Base-by-base conservation (phyloP, 2,113 vertebrate species). In the Ammodytes dubius region DNA sequence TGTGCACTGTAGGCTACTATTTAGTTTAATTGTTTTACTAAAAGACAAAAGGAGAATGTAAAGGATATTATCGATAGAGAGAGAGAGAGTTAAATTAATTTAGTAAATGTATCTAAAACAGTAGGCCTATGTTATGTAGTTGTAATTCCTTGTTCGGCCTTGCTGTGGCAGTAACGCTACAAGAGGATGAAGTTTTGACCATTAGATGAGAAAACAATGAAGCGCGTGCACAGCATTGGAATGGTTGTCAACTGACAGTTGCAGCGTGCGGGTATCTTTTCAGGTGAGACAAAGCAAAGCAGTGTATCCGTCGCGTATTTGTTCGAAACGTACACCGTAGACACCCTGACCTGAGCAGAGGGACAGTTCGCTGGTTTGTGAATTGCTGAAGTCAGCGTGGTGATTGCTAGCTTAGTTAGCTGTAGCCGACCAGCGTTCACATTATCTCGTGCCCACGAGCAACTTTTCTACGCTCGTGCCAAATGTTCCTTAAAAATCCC, bases 391-490 rank as follows among this genome's bases (percentile, higher is more conserved):
- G 79, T 54, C 73, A 69, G 71, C 74, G 15, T 37, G 57, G 4
- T 47, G 39, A 15, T 39, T 74, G 76, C 60, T 85, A 82, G 77
- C 70, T 54, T 6, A 1, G 19, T 61, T 85, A 88, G 77, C 73
- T 70, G 12, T 43, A 79, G 58, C 58, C 7, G 40, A 35, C 13
- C 19, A 46, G 14, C 54, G 11, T 27, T 12, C 4, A 45, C 14
- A 12, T 40, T 77, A 14, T 8, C 4, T 37, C 2, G 40, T 0
- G 4, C 4, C 27, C 27, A 27, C 27, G 27, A 27, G 27, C 27
- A 27, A 27, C 27, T 27, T 27, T 27, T 27, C 27, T 27, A 27
- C 27, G 27, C 27, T 17, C 40, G 42, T 12, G 37, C 0, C 17
- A 47, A 27, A 27, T 27, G 45, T 74, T 3, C 8, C 17, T 46